A percentile compares a stretch with the other conserved stretches of the same genome.
phyloP scores from a whole-genome alignment of 2,113 vertebrate genomes.

The Carassius gibelio region DNA sequence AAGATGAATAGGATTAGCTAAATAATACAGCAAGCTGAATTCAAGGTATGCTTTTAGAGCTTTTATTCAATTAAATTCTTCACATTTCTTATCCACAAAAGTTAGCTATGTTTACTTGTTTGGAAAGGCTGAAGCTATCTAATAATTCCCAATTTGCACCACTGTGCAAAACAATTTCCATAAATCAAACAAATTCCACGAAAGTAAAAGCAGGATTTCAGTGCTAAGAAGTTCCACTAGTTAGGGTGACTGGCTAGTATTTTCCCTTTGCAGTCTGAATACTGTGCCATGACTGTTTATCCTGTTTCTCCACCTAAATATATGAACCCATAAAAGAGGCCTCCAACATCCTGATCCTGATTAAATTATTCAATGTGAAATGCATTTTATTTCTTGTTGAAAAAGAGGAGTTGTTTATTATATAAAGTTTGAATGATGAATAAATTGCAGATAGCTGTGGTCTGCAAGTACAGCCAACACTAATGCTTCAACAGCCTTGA shows the following conservation, averaged over 20 bases:
- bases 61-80: slow-evolving; percentile 27
- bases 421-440: slow-evolving; percentile 36
- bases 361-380: slow-evolving; percentile 57
- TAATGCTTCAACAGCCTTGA: slow-evolving; percentile 35
- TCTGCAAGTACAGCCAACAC: slow-evolving; percentile 23
- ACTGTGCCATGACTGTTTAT: slow-evolving; percentile 38
- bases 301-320: slow-evolving; percentile 45
- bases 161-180: not conserved
- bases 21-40: slow-evolving; percentile 9
- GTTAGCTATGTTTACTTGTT: not conserved
- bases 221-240: slow-evolving; percentile 13
- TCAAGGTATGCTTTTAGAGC: not conserved
- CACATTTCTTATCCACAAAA: not conserved
- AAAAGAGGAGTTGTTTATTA: slow-evolving; percentile 43
- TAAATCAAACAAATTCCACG: not conserved
- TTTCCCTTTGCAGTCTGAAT: slow-evolving; percentile 26
- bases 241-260: slow-evolving; percentile 11
- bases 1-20: not conserved
- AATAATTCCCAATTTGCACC: slow-evolving; percentile 18
- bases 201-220: slow-evolving; percentile 18
- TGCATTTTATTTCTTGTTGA: slow-evolving; percentile 53
- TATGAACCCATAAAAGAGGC: slow-evolving; percentile 50
- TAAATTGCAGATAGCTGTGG: slow-evolving; percentile 33
- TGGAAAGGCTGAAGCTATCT: not conserved
- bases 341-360: slow-evolving; percentile 45